These are phyloP conservation scores for Oreotrochilus melanogaster DNA, from an alignment of 2,113 vertebrate species.

Conservation along the genomic window DNA sequence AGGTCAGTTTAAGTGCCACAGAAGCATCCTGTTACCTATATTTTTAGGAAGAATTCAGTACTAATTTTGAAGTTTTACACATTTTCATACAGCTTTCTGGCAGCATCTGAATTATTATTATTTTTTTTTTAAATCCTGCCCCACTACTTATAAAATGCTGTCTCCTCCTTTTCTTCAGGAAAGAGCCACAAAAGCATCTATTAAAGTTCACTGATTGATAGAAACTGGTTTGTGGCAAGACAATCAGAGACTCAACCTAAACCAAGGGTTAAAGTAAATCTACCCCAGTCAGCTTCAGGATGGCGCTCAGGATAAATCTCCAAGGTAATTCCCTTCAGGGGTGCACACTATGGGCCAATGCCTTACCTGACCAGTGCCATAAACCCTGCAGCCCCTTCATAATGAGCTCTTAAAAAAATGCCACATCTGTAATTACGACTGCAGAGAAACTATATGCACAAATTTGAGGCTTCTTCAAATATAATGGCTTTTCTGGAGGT, in stretches of 20 bases:
- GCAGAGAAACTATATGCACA: not conserved
- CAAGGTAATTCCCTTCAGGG: rapidly evolving
- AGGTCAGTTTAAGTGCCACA: not conserved
- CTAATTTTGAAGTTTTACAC: not conserved
- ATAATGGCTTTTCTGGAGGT: not conserved
- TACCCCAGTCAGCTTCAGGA: not conserved
- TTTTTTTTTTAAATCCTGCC: not conserved
- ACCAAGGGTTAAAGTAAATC: not conserved
- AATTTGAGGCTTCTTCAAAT: not conserved
- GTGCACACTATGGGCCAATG: too few relatives aligned
- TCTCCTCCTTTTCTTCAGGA: not conserved
- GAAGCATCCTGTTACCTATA: not conserved
- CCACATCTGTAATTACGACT: rapidly evolving
- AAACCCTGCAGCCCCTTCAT: not conserved
- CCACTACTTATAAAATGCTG: not conserved
- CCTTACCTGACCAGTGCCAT: not conserved
- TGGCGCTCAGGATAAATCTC: not conserved
- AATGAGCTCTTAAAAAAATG: not conserved
- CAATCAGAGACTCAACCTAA: not conserved
- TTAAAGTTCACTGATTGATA: not conserved
- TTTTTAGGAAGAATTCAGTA: not conserved
- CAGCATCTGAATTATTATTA: not conserved
- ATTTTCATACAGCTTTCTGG: not conserved
- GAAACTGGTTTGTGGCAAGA: not conserved
- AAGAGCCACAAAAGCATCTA: not conserved